phyloP scores from a whole-genome alignment of 2,797 vertebrate genomes.

The Artibeus jamaicensis region DNA sequence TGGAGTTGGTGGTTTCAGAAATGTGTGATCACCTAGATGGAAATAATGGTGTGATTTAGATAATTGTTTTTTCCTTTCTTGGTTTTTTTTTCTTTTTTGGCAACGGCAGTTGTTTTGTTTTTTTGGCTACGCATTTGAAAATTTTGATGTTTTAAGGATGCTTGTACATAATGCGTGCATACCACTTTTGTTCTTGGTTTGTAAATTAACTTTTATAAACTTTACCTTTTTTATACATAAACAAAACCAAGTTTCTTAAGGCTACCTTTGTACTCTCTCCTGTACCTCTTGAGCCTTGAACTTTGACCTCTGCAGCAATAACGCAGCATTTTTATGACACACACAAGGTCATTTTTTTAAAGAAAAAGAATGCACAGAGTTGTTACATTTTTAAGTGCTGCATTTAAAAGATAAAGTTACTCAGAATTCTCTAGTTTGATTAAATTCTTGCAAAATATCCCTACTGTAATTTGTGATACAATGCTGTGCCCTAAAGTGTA shows the following conservation, averaged over 20 bases:
- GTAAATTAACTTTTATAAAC: conserved; percentile 99
- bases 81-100: conserved; percentile 83
- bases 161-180: conserved; percentile 99
- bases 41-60: conserved; percentile 87
- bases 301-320: conserved; percentile 98
- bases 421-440: conserved; percentile 92
- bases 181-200: conserved; percentile 99
- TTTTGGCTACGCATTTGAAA: conserved; percentile 97
- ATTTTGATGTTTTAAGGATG: conserved; percentile 90
- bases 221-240: conserved; percentile 99
- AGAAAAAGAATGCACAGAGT: conserved; percentile 92
- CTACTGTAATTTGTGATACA: conserved; percentile 99
- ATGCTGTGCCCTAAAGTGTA: conserved; percentile 99
- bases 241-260: conserved; percentile 94
- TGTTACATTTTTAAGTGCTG: conserved; percentile 98
- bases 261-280: conserved; percentile 97
- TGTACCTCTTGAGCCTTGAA: conserved; percentile 98
- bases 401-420: conserved; percentile 93
- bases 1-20: conserved; percentile 75
- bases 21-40: conserved; percentile 77
- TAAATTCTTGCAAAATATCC: conserved; percentile 93
- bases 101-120: conserved; percentile 67
- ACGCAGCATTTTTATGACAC: conserved; percentile 96
- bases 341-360: conserved; percentile 93
- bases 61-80: neutral